phyloP scores from a whole-genome alignment of 1,140 invertebrate genomes.

The Chlorops oryzae region DNA sequence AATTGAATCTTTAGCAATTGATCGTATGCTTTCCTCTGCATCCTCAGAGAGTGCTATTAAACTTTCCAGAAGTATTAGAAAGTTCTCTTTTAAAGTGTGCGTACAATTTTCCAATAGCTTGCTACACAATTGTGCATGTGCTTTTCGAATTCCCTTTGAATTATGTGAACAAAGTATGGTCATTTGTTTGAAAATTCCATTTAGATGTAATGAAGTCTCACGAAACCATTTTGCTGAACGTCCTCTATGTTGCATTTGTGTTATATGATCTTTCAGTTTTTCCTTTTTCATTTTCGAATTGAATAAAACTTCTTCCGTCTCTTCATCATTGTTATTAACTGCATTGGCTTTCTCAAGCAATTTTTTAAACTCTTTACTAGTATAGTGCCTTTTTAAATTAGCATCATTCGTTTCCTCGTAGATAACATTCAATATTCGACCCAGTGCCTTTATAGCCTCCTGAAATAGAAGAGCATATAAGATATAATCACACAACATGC shows the following conservation, averaged over 20 bases:
- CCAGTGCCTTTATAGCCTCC: constrained; percentile 33
- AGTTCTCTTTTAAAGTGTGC: constrained; percentile 30
- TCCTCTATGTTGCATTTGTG: constrained; percentile 23
- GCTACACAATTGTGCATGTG: constrained; percentile 35
- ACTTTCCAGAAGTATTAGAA: constrained; percentile 34
- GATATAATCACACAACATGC: too few relatives aligned
- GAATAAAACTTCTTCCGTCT: constrained; percentile 22
- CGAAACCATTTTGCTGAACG: constrained; percentile 30
- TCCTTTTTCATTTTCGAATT: constrained; percentile 19
- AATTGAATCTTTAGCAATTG: constrained; percentile 20
- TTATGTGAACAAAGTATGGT: constrained; percentile 28
- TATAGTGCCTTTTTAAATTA: constrained; percentile 22
- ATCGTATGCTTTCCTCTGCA: constrained; percentile 21
- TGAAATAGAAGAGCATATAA: constrained; percentile 15
- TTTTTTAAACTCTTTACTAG: too few relatives aligned
- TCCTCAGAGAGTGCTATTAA: constrained; percentile 38
- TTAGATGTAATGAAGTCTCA: constrained; percentile 27
- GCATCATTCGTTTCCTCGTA: constrained; percentile 38
- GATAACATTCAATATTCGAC: constrained; percentile 35
- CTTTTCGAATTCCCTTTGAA: constrained; percentile 17
- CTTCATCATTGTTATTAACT: constrained; percentile 10
- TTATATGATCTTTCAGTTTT: constrained; percentile 31
- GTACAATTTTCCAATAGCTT: constrained; percentile 28
- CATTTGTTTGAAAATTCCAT: constrained; percentile 26
- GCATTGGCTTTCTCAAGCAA: background rate